phyloP scores from a whole-genome alignment of 2,888 invertebrate genomes.

The Agrotis ipsilon region DNA sequence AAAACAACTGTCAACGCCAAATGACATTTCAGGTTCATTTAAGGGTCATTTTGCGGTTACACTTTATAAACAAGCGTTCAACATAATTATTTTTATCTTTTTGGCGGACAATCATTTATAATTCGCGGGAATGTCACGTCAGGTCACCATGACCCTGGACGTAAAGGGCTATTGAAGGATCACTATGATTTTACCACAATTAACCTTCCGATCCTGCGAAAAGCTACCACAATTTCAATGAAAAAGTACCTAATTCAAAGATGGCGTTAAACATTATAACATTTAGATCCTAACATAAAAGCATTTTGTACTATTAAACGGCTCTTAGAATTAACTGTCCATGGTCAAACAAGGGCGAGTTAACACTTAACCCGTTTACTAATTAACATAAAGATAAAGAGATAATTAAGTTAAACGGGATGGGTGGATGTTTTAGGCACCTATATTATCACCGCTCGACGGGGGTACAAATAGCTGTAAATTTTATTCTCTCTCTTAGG shows the following conservation, averaged over 20 bases:
- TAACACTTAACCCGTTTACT: slow-evolving; percentile 46
- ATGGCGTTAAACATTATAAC: not conserved
- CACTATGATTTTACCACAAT: too few species aligned
- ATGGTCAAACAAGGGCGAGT: slow-evolving; percentile 38
- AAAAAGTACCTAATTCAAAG: not conserved
- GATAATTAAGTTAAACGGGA: slow-evolving; percentile 42
- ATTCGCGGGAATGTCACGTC: too few species aligned
- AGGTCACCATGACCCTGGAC: too few species aligned
- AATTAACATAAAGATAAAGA: slow-evolving; percentile 59
- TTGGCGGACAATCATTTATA: too few species aligned
- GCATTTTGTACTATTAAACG: slow-evolving; percentile 19
- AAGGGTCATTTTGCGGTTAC: too few species aligned
- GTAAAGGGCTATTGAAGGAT: too few species aligned
- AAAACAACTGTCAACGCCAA: too few species aligned
- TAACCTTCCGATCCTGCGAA: too few species aligned
- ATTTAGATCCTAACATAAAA: slow-evolving; percentile 27
- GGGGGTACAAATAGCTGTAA: not conserved
- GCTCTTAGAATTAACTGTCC: slow-evolving; percentile 29
- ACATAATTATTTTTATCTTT: too few species aligned
- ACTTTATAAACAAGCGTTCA: too few species aligned
- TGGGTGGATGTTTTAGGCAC: not conserved
- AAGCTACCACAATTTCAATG: too few species aligned
- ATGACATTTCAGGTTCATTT: too few species aligned
- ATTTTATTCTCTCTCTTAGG: not conserved
- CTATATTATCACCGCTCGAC: slow-evolving; percentile 3